Evolutionary conservation across 2,888 invertebrate genomes (phyloP).

Genomic region (Cerceris rybyensis): DNA sequence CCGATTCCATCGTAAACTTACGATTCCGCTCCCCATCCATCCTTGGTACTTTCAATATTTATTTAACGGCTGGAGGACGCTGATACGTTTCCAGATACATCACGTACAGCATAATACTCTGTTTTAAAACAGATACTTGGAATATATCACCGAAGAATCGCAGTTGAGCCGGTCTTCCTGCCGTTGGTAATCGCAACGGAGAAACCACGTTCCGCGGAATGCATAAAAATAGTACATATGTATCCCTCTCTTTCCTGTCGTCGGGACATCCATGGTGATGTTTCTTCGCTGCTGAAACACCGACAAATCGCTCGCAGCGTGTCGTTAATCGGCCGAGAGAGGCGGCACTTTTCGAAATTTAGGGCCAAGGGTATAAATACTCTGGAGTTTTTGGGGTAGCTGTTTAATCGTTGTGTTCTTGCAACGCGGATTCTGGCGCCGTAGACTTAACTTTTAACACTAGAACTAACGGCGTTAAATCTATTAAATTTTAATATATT

Average conservation of each 20-base stretch:
- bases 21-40: no score
- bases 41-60: not conserved
- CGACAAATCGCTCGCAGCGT: constrained; percentile 66
- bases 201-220: constrained; percentile 39
- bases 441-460: constrained; percentile 20
- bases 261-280: constrained; percentile 44
- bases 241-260: constrained; percentile 38
- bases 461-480: no score
- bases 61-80: constrained; percentile 4
- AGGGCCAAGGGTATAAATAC: constrained; percentile 57
- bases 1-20: no score
- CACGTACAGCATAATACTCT: constrained; percentile 40
- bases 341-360: constrained; percentile 49
- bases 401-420: constrained; percentile 22
- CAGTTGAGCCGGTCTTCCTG: constrained; percentile 14
- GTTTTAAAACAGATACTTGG: constrained; percentile 50
- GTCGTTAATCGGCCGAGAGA: constrained; percentile 65
- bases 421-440: constrained; percentile 1
- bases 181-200: constrained; percentile 42
- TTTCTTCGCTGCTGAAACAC: constrained; percentile 54
- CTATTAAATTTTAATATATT: no score
- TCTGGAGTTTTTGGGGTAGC: constrained; percentile 27
- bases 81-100: constrained; percentile 18
- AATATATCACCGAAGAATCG: constrained; percentile 27
- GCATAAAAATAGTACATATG: constrained; percentile 63